phyloP scores from a whole-genome alignment of 2,797 vertebrate genomes.

The Dendrocincla fuliginosa region DNA sequence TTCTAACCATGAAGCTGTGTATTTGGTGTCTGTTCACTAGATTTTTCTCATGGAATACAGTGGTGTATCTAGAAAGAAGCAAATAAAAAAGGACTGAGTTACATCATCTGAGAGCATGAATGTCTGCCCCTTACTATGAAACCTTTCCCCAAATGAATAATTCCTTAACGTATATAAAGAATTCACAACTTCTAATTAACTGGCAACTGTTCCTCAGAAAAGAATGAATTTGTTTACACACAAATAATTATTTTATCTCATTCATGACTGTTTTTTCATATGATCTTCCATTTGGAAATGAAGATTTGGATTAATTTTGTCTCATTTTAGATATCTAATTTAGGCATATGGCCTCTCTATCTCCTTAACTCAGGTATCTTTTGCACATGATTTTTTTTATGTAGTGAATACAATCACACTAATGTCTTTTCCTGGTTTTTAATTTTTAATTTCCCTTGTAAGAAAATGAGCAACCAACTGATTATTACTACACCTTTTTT shows the following conservation, averaged over 20 bases:
- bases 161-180: not conserved
- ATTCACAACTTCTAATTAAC: not conserved
- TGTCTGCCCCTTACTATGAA: not conserved
- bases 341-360: not conserved
- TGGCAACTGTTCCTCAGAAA: not conserved
- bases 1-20: not conserved
- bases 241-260: not conserved
- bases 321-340: not conserved
- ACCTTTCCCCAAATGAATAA: not conserved
- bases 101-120: not conserved
- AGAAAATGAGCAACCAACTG: not conserved
- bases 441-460: not conserved
- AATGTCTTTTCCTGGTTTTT: not conserved
- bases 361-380: rapidly evolving
- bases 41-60: not conserved
- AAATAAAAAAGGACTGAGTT: not conserved
- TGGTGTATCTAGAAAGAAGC: not conserved
- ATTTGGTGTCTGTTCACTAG: not conserved
- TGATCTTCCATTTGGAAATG: not conserved
- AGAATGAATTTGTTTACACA: not conserved
- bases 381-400: not conserved
- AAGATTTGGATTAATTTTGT: not conserved
- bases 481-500: not conserved
- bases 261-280: not conserved
- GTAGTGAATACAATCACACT: not conserved